phyloP scores from a whole-genome alignment of 2,797 vertebrate genomes.

The Synaphobranchus kaupii region DNA sequence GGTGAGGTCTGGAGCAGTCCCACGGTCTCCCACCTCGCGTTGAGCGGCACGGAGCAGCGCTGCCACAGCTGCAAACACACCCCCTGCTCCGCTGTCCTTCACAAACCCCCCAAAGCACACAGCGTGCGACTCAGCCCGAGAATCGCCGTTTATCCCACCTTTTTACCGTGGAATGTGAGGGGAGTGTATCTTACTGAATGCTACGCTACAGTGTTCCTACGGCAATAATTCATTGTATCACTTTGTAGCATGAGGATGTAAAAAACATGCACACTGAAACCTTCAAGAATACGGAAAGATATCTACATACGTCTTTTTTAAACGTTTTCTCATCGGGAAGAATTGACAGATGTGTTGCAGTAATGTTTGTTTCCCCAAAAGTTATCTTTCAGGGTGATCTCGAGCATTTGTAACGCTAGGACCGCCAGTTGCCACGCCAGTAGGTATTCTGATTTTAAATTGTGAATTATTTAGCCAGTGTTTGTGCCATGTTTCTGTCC shows the following conservation, averaged over 20 bases:
- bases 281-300: too few relatives aligned
- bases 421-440: too few relatives aligned
- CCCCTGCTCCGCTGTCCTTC: too few relatives aligned
- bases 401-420: not conserved
- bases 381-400: not conserved
- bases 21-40: not conserved
- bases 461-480: too few relatives aligned
- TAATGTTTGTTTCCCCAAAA: not conserved
- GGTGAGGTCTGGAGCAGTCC: slow-evolving; percentile 4
- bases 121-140: not conserved
- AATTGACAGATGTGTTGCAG: not conserved
- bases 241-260: not conserved
- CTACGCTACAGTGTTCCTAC: not conserved
- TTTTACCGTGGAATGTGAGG: not conserved
- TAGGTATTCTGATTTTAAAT: too few relatives aligned
- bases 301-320: too few relatives aligned
- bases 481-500: too few relatives aligned
- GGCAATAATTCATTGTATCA: not conserved
- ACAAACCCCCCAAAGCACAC: not conserved
- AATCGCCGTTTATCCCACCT: not conserved
- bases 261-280: too few relatives aligned
- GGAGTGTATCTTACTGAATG: not conserved
- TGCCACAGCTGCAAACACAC: not conserved
- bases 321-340: not conserved
- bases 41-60: too few relatives aligned